These are phyloP conservation scores for Alligator mississippiensis DNA, from an alignment of 2,113 vertebrate genomes.

Conservation along the genomic window DNA sequence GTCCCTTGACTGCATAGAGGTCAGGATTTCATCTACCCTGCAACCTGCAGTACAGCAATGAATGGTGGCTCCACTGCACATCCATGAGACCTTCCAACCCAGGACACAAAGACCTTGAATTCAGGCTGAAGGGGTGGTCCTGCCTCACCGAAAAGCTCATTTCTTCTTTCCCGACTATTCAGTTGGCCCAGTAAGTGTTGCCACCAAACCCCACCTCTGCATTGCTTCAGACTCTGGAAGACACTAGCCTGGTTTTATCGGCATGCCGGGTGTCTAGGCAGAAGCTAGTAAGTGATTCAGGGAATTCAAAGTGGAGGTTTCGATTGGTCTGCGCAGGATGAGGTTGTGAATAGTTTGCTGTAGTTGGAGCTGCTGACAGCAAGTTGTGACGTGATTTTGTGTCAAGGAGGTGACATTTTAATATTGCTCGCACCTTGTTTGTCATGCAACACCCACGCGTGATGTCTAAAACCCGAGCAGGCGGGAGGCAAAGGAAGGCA, in stretches of 20 bases:
- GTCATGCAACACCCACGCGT: not conserved
- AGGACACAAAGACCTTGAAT: not conserved
- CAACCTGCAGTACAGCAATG: not conserved
- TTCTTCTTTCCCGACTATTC: not conserved
- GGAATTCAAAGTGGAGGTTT: not conserved
- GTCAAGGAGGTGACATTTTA: not conserved
- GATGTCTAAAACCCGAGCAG: fast-evolving
- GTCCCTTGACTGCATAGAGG: no score
- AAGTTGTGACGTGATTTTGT: not conserved
- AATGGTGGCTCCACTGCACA: no score
- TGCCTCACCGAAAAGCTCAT: not conserved
- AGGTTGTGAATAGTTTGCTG: fast-evolving
- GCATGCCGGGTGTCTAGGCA: not conserved
- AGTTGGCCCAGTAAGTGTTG: fast-evolving
- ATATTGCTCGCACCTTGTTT: not conserved
- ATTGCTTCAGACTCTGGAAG: not conserved
- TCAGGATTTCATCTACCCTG: not conserved
- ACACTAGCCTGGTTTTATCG: not conserved
- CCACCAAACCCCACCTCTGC: fast-evolving
- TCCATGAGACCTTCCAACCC: no score
- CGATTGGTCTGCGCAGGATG: fast-evolving
- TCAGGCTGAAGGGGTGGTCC: fast-evolving
- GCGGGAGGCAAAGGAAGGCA: not conserved
- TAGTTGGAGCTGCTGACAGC: not conserved
- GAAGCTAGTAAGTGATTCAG: not conserved